These are phyloP conservation scores for Actenoides lindsayi DNA, from an alignment of 2,113 vertebrate species.

Conservation along the genomic window DNA sequence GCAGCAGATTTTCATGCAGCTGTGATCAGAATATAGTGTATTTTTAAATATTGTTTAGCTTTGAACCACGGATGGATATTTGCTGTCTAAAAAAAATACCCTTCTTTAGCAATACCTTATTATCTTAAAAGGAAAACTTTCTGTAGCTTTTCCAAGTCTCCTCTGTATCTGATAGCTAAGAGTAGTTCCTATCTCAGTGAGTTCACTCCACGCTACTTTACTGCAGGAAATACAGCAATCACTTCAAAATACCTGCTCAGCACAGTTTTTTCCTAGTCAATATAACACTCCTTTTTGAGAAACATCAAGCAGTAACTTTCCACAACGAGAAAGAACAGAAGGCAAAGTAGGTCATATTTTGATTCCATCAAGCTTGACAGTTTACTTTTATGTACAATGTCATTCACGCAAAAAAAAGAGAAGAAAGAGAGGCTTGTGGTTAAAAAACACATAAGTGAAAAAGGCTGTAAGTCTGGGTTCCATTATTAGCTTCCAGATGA, in stretches of 20 bases:
- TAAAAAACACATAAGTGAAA: constrained; percentile 15
- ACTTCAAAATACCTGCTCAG: background rate
- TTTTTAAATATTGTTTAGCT: background rate
- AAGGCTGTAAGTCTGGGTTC: constrained; percentile 9
- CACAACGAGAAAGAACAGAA: background rate
- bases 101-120: background rate
- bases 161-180: background rate
- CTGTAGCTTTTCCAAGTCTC: background rate
- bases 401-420: background rate
- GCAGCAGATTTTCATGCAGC: background rate
- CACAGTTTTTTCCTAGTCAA: background rate
- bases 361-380: background rate
- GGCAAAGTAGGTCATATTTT: constrained; percentile 12
- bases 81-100: background rate
- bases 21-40: background rate
- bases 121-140: background rate
- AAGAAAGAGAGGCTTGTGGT: background rate
- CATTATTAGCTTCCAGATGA: constrained; percentile 23
- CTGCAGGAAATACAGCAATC: background rate
- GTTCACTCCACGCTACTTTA: background rate
- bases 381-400: background rate
- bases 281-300: background rate
- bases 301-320: background rate
- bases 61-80: background rate
- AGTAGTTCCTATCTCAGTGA: background rate